phyloP scores from a whole-genome alignment of 2,797 vertebrate species.

The Champsocephalus esox region DNA sequence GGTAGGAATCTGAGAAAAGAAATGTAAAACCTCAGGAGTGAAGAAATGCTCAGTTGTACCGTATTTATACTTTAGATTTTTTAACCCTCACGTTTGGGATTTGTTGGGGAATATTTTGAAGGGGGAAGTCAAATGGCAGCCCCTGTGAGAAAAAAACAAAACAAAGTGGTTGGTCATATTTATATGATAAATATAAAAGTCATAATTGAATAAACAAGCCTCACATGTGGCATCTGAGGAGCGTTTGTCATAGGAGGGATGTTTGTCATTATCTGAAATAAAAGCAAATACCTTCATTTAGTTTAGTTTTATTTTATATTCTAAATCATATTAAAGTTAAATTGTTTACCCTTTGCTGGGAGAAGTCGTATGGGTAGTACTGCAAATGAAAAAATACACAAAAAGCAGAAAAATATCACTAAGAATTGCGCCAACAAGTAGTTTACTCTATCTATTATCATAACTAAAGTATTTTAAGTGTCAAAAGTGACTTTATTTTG shows the following conservation, averaged over 20 bases:
- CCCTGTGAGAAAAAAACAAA: slow-evolving; percentile 59
- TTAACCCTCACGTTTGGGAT: slow-evolving; percentile 72
- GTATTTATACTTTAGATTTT: no score
- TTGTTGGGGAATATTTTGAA: slow-evolving; percentile 73
- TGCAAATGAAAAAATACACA: slow-evolving; percentile 56
- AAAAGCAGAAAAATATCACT: slow-evolving; percentile 22
- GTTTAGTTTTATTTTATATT: neutral
- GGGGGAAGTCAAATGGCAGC: slow-evolving; percentile 72
- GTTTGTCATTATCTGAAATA: slow-evolving; percentile 77
- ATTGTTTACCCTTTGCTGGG: slow-evolving; percentile 78
- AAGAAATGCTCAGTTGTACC: neutral
- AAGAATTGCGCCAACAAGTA: neutral
- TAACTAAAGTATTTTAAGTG: slow-evolving; percentile 15
- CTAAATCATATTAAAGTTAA: neutral
- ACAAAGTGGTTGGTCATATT: neutral
- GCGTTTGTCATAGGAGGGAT: slow-evolving; percentile 67
- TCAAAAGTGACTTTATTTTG: neutral
- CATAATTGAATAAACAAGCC: slow-evolving; percentile 2
- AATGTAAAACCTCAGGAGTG: neutral
- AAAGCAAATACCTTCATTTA: slow-evolving; percentile 20
- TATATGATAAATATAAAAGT: neutral
- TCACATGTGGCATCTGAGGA: slow-evolving; percentile 70
- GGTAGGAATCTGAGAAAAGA: slow-evolving; percentile 54
- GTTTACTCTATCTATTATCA: neutral
- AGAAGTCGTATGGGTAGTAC: slow-evolving; percentile 86